Percentiles rank a stretch among this genome's conserved stretches.
Evolutionary conservation across 2,888 invertebrate genomes (phyloP).

Genomic region (Hipparchia sbordonii): DNA sequence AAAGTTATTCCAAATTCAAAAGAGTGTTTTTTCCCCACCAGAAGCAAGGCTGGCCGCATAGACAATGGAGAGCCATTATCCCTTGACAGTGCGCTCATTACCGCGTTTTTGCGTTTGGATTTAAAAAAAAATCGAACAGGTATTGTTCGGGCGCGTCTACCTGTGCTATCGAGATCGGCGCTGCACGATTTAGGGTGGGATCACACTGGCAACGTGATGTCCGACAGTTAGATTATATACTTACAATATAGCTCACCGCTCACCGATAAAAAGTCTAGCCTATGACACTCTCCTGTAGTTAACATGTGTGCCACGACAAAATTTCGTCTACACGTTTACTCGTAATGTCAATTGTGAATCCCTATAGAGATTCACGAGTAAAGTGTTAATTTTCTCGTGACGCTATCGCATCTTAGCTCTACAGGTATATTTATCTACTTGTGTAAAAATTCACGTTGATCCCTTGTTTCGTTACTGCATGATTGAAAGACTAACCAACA

Average conservation of each 20-base stretch:
- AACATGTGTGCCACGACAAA: no score
- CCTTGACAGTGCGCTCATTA: constrained; percentile 76
- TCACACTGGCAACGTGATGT: neutral
- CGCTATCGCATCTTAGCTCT: no score
- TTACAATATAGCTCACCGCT: neutral
- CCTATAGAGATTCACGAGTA: no score
- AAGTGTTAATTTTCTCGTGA: no score
- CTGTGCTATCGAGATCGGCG: constrained; percentile 52
- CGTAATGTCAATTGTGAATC: no score
- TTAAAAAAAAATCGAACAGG: constrained; percentile 25
- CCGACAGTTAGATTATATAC: neutral
- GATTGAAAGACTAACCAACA: no score
- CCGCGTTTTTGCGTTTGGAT: constrained; percentile 54
- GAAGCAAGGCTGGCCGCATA: constrained; percentile 59
- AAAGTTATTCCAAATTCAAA: constrained; percentile 57
- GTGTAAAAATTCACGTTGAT: no score
- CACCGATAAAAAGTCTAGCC: no score
- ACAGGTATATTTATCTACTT: no score
- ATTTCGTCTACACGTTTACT: no score
- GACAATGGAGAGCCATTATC: constrained; percentile 73
- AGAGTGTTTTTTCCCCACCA: constrained; percentile 45
- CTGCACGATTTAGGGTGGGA: constrained; percentile 37
- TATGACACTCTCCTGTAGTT: no score
- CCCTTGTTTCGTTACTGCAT: no score
- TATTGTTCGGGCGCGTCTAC: constrained; percentile 39